Evolutionary conservation across 2,113 vertebrate species (phyloP), one percentile per base, ranked within the genome.

Genomic region (Megaceryle torquata): DNA sequence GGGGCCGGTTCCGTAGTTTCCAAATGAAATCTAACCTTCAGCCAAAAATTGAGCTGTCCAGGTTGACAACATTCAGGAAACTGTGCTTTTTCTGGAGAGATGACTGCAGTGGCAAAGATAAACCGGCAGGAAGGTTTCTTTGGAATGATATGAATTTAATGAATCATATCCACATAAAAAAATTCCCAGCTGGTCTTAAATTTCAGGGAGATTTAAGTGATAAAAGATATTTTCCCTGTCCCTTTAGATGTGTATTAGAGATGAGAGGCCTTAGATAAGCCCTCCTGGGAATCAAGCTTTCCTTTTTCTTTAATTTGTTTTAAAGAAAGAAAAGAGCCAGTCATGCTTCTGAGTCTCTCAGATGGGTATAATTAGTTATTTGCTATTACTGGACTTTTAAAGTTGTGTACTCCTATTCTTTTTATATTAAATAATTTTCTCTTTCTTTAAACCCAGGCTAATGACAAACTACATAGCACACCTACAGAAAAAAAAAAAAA

Each of bases 151-250:
- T 86, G 96, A 97, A 98, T 98, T 98, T 98, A 98, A 98, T 98
- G 98, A 98, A 98, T 98, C 98, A 98, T 98, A 96, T 96, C 92
- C 97, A 95, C 95, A 91, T 96, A 82, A 97, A 98, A 98, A 97
- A 98, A 98, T 91, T 98, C 97, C 98, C 98, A 98, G 98, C 98
- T 98, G 98, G 98, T 98, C 98, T 97, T 98, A 98, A 98, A 98
- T 98, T 98, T 98, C 98, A 98, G 98, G 98, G 98, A 98, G 98
- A 98, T 98, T 97, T 98, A 97, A 98, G 97, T 97, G 97, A 98
- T 98, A 98, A 98, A 98, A 98, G 98, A 97, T 97, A 97, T 98
- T 98, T 98, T 98, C 96, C 89, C 97, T 96, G 60, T 97, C 97
- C 97, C 95, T 97, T 98, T 97, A 98, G 97, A 98, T 98, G 96